Conservation (phyloP, 2,797 vertebrate species). For the Bovichtus diacanthus region DNA sequence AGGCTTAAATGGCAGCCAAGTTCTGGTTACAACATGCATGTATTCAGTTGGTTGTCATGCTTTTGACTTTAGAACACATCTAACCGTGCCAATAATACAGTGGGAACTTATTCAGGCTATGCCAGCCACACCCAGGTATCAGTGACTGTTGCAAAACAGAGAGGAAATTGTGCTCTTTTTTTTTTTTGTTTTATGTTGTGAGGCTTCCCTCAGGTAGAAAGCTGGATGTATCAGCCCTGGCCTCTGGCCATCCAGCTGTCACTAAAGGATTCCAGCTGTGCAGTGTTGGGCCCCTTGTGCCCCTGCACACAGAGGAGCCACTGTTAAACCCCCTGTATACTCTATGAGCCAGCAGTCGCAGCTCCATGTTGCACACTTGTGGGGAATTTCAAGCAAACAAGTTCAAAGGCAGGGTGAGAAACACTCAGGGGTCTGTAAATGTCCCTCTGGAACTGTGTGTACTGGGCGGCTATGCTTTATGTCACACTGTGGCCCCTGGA, state of each 20-base stretch:
- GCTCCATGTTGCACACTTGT: constrained; percentile 71
- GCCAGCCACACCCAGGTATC: constrained; percentile 76
- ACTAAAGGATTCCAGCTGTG: constrained; percentile 84
- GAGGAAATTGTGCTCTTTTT: constrained; percentile 38
- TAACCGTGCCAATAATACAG: constrained; percentile 30
- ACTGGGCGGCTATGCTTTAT: constrained; percentile 1
- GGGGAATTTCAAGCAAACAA: constrained; percentile 83
- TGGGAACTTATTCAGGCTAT: constrained; percentile 54
- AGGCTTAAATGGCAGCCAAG: constrained; percentile 24
- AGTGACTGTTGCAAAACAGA: constrained; percentile 44
- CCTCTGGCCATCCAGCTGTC: constrained; percentile 73
- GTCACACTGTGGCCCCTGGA: constrained; percentile 40
- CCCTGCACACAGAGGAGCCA: constrained; percentile 76
- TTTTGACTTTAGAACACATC: constrained; percentile 35
- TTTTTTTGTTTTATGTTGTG: constrained; percentile 4
- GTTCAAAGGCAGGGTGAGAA: constrained; percentile 75
- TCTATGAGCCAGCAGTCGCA: constrained; percentile 47
- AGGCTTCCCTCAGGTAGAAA: constrained; percentile 69
- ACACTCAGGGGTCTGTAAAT: constrained; percentile 51
- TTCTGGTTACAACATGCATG: constrained; percentile 40
- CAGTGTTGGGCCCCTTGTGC: constrained; percentile 48
- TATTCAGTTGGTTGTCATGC: constrained; percentile 29
- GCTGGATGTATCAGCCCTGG: constrained; percentile 43
- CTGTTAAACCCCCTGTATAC: constrained; percentile 67
- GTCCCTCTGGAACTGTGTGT: constrained; percentile 34